Percentiles rank a stretch among this genome's conserved stretches.
Conservation (phyloP, 2,113 vertebrate genomes). For the Calonectris borealis region DNA sequence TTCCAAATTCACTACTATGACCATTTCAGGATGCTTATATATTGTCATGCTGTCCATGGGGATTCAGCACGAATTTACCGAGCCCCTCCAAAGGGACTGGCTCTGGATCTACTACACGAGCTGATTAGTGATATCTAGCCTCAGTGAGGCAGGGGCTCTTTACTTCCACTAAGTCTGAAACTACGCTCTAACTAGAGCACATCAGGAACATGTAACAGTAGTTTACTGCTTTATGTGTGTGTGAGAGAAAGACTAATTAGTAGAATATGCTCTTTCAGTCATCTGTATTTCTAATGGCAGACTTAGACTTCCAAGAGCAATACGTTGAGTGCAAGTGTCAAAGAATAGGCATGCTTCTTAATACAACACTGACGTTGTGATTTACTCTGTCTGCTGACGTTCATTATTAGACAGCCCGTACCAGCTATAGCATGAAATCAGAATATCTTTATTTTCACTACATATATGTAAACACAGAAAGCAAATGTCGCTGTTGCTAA, state of each 20-base stretch:
- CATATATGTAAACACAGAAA: neutral
- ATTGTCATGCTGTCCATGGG: neutral
- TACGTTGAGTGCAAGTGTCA: neutral
- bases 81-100: neutral
- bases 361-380: neutral
- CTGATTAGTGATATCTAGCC: neutral
- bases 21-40: neutral
- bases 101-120: neutral
- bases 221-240: neutral
- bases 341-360: neutral
- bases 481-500: neutral
- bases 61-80: neutral
- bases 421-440: neutral
- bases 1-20: neutral
- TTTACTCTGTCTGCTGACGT: neutral
- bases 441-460: neutral
- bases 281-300: neutral
- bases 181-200: neutral
- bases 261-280: neutral
- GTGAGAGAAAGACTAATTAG: neutral
- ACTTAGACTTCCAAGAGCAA: neutral
- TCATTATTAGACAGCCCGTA: neutral
- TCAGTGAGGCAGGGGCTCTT: neutral
- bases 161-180: neutral
- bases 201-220: neutral